Percentiles rank a stretch among this genome's conserved stretches.
These are phyloP conservation scores for Melanostoma scalare DNA, from an alignment of 2,888 invertebrate species.

Conservation along the genomic window DNA sequence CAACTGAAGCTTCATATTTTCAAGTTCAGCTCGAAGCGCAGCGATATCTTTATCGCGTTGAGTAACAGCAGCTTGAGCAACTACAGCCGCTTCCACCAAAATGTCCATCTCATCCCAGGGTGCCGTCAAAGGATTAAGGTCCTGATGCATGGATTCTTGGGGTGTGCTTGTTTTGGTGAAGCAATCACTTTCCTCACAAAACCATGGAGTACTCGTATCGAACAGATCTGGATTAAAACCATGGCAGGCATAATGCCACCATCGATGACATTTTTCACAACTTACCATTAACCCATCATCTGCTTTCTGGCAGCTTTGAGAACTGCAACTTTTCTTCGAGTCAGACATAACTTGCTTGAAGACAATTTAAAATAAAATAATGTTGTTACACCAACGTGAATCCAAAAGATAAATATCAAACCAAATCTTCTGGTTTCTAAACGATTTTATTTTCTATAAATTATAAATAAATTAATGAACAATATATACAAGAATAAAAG, in stretches of 20 bases:
- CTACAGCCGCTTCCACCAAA: conserved; percentile 2
- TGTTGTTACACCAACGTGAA: no score
- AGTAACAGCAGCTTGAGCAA: conserved; percentile 5
- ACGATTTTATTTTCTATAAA: no score
- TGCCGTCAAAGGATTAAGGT: background rate
- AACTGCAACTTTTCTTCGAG: conserved; percentile 1
- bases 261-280: background rate
- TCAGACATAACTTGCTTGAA: background rate
- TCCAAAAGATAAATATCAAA: no score
- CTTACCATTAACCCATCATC: conserved; percentile 2
- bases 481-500: no score
- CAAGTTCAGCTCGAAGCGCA: background rate
- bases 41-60: background rate
- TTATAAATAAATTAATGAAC: no score
- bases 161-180: no score
- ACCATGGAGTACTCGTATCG: background rate
- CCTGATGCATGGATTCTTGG: background rate
- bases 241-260: conserved; percentile 16
- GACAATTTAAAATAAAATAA: no score
- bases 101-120: background rate
- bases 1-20: background rate
- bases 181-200: conserved; percentile 2
- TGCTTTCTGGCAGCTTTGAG: background rate
- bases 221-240: background rate
- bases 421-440: no score